Evolutionary conservation across 2,888 invertebrate species (phyloP).

Genomic region (Thereva unica): DNA sequence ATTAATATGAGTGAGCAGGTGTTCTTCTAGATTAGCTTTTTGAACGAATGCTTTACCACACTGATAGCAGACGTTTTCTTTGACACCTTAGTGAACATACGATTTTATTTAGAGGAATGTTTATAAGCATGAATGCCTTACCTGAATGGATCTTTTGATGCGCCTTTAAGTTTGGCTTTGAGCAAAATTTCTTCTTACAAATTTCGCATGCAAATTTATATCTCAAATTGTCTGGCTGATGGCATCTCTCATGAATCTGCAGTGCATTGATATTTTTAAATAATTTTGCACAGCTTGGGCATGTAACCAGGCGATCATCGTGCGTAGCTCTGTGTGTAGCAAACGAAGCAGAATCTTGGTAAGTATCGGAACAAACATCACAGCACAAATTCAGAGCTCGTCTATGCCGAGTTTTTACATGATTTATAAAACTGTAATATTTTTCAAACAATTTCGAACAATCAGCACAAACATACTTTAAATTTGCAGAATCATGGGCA

Average conservation of each 20-base stretch:
- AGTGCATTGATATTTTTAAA: slow-evolving; percentile 44
- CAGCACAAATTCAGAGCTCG: slow-evolving; percentile 45
- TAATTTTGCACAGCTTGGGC: slow-evolving; percentile 47
- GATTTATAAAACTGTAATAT: slow-evolving; percentile 49
- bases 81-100: slow-evolving; percentile 42
- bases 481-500: slow-evolving; percentile 16
- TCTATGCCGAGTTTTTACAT: slow-evolving; percentile 48
- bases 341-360: slow-evolving; percentile 39
- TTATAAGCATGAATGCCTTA: slow-evolving; percentile 35
- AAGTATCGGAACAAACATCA: slow-evolving; percentile 46
- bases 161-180: slow-evolving; percentile 43
- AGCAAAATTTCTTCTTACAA: slow-evolving; percentile 45
- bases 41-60: slow-evolving; percentile 61
- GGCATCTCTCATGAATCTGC: slow-evolving; percentile 45
- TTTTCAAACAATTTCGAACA: slow-evolving; percentile 47
- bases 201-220: slow-evolving; percentile 41
- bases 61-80: slow-evolving; percentile 56
- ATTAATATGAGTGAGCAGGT: slow-evolving; percentile 60
- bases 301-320: slow-evolving; percentile 40
- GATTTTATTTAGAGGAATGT: background rate
- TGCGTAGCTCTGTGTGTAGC: slow-evolving; percentile 43
- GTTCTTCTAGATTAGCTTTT: slow-evolving; percentile 60
- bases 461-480: slow-evolving; percentile 46
- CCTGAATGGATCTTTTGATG: slow-evolving; percentile 48
- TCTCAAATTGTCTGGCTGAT: slow-evolving; percentile 41